Conservation (phyloP, 2,113 vertebrate species). For the Cryptotis parvus region DNA sequence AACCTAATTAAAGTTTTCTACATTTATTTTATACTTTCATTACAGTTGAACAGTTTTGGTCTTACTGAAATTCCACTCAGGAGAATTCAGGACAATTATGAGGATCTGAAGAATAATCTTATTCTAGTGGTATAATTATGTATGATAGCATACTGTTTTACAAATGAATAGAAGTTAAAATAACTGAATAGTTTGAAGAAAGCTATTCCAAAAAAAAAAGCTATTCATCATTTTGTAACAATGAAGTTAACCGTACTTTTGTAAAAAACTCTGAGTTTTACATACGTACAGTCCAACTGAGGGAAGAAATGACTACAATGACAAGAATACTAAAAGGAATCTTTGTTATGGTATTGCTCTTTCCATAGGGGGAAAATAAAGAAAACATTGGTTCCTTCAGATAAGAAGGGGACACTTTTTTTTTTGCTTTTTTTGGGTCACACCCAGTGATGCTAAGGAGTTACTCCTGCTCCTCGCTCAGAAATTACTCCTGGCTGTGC, state of each 20-base stretch:
- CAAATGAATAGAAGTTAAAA: neutral
- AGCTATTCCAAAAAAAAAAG: neutral
- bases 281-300: neutral
- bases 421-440: too few species aligned
- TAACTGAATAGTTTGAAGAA: neutral
- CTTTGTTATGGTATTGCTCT: neutral
- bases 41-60: neutral
- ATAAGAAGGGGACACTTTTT: neutral
- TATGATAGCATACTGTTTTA: neutral
- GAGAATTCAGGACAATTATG: neutral
- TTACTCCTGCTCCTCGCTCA: too few species aligned
- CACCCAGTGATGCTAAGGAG: too few species aligned
- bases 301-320: neutral
- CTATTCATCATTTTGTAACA: neutral
- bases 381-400: neutral
- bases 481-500: too few species aligned
- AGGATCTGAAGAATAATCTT: neutral
- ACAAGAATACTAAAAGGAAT: neutral
- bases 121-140: neutral
- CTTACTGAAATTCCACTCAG: neutral
- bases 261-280: neutral
- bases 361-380: neutral
- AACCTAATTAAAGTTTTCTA: neutral
- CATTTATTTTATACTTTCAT: conserved; percentile 7
- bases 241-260: neutral